Evolutionary conservation across 1,140 invertebrate species (phyloP).

Genomic region (Camponotus pennsylvanicus): DNA sequence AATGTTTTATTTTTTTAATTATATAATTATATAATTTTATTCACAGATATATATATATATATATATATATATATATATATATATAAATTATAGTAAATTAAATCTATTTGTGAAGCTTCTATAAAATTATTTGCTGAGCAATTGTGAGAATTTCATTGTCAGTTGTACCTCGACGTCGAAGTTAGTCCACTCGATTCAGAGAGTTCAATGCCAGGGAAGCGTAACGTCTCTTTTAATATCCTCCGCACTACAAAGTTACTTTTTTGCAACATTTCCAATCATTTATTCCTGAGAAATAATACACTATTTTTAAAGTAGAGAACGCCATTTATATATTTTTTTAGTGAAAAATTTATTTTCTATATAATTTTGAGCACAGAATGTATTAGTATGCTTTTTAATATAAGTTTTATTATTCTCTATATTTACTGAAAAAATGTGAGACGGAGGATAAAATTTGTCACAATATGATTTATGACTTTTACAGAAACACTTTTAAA

Average conservation of each 20-base stretch:
- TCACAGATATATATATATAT: too few relatives aligned
- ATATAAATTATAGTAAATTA: not conserved
- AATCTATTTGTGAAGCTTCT: not conserved
- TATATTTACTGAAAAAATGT: not conserved
- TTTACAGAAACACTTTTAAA: not conserved
- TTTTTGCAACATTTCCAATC: conserved; percentile 25
- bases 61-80: too few relatives aligned
- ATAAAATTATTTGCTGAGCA: not conserved
- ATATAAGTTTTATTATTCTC: not conserved
- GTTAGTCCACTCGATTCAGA: conserved; percentile 5
- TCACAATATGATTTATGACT: not conserved
- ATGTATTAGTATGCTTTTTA: not conserved
- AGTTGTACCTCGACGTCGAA: not conserved
- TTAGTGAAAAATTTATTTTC: not conserved
- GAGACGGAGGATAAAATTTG: not conserved
- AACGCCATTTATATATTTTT: not conserved
- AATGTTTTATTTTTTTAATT: not conserved
- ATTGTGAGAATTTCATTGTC: conserved; percentile 6
- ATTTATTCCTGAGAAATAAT: not conserved
- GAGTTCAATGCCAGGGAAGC: conserved; percentile 72
- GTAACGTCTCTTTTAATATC: conserved; percentile 49
- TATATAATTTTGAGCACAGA: not conserved
- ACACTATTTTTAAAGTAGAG: not conserved
- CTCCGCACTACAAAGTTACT: not conserved
- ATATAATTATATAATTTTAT: not conserved